Evolutionary conservation across 2,888 invertebrate genomes (phyloP), one percentile per base, ranked within the genome.

Genomic region (Dromius quadrimaculatus): DNA sequence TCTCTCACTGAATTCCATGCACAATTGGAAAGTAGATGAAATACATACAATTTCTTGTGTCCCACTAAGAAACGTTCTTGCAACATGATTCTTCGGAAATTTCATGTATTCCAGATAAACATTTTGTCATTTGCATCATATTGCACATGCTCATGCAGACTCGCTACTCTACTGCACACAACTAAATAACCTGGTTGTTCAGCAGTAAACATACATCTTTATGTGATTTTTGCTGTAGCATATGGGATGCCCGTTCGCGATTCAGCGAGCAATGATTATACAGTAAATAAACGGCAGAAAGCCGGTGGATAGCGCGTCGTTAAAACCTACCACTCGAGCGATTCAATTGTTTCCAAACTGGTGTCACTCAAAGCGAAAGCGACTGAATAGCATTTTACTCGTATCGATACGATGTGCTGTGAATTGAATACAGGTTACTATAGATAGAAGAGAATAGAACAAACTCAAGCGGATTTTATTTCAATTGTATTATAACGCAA

Each of bases 231-330:
- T 59, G 36, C 59, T 34, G n/a, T 36, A 54, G 50, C 41, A 20
- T 19, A 47, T 47, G 47, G 11, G 22, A 20, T 11, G 20, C 47
- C 20, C 45, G 63, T 63, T 63, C 45, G 63, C 66, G 66, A 54
- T 57, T 20, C 66, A 66, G 50, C 66, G 57, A 57, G 36, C 54
- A 36, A 57, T 66, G 66, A 57, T 66, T 66, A 57, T 57, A 66
- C 57, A 66, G 66, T 66, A 66, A 66, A 66, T 66, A 66, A 66
- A 66, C 66, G 66, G 19, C 28, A 36, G 36, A 65, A 34, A 38
- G 38, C 6, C 28, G 23, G 59, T 36, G 59, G 59, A 59, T 57
- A 23, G 47, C 32, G 61, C 66, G 41, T 66, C 66, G 66, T 66
- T 66, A 66, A 66, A 66, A 54, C 38, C 41, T 38, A 57, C 54